Conservation (phyloP, 2,797 vertebrate species). For the Gastrophryne carolinensis region DNA sequence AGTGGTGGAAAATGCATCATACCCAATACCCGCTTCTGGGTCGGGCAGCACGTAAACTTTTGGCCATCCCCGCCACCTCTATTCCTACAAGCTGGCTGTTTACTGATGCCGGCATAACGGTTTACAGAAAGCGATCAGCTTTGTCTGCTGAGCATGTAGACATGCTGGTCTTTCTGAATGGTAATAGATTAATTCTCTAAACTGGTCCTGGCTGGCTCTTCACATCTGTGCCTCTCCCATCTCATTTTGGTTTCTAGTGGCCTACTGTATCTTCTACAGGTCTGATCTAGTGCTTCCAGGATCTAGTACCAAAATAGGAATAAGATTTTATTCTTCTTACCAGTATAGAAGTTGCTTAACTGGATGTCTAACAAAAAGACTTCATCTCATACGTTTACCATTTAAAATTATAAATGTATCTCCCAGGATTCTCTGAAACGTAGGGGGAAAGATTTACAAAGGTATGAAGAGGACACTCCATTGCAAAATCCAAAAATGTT, state of each 20-base stretch:
- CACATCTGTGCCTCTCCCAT: conserved; percentile 33
- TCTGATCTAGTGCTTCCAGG: conserved; percentile 48
- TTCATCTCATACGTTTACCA: background rate
- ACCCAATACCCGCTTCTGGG: conserved; percentile 70
- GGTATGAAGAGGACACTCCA: background rate
- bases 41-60: conserved; percentile 64
- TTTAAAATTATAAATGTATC: background rate
- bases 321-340: background rate
- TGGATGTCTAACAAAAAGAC: background rate
- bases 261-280: conserved; percentile 19
- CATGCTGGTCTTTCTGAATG: conserved; percentile 71
- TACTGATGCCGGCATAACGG: conserved; percentile 51
- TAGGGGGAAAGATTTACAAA: background rate
- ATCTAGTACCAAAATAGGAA: conserved; percentile 16
- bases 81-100: conserved; percentile 63
- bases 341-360: background rate
- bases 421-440: background rate
- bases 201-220: background rate
- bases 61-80: conserved; percentile 70
- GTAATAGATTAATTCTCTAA: conserved; percentile 60
- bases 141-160: conserved; percentile 70
- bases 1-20: conserved; percentile 73
- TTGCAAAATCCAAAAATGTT: background rate
- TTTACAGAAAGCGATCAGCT: conserved; percentile 63
- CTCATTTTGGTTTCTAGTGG: conserved; percentile 20